Evolutionary conservation across 2,113 vertebrate genomes (phyloP).

Genomic region (Coptodon bakossiorum): DNA sequence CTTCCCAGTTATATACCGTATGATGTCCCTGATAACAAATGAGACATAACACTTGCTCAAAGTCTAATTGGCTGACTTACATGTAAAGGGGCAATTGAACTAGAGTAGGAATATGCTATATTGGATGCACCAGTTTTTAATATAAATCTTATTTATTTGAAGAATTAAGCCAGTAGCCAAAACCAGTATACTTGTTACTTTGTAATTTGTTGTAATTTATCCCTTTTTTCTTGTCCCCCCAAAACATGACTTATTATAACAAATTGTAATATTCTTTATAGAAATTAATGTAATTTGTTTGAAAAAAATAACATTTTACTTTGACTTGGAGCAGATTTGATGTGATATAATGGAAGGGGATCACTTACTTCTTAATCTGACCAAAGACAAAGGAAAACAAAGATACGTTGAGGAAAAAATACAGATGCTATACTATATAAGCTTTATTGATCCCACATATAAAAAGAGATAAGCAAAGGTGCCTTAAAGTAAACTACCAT

Average conservation of each 20-base stretch:
- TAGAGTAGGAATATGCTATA: neutral
- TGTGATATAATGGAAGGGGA: neutral
- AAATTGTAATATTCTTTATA: neutral
- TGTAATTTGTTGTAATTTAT: neutral
- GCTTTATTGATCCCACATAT: neutral
- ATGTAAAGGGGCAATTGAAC: neutral
- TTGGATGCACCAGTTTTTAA: neutral
- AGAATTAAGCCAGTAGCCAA: neutral
- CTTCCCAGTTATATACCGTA: neutral
- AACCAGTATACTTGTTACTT: neutral
- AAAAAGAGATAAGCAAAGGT: neutral
- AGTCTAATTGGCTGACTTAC: neutral
- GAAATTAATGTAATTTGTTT: neutral
- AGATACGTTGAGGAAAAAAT: neutral
- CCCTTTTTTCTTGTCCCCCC: neutral
- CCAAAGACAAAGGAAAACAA: neutral
- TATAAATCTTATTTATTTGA: neutral
- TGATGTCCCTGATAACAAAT: neutral
- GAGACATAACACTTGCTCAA: neutral
- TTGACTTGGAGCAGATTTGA: neutral
- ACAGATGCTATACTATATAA: neutral
- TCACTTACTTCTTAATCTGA: constrained; percentile 3
- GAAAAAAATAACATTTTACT: neutral
- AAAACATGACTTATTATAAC: neutral
- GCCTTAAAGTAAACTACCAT: neutral